Evolutionary conservation across 2,113 vertebrate genomes (phyloP).

Genomic region (Rutilus rutilus): DNA sequence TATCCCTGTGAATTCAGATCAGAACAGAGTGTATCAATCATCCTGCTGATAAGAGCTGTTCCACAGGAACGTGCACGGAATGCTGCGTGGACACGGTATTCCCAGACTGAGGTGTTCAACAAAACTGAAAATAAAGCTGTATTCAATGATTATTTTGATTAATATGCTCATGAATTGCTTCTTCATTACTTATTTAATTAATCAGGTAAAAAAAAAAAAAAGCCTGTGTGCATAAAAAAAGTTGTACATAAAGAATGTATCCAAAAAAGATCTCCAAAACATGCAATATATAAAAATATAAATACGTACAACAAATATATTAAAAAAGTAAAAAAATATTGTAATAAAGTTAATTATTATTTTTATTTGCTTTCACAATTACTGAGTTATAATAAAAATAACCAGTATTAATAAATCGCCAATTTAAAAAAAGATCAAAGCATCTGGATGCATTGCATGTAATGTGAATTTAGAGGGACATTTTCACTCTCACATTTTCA

Average conservation of each 20-base stretch:
- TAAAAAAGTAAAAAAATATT: background rate
- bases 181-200: background rate
- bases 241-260: no score
- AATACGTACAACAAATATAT: background rate
- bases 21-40: conserved; percentile 9
- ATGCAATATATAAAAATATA: no score
- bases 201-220: background rate
- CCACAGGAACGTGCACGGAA: background rate
- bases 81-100: background rate
- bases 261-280: no score
- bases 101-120: background rate
- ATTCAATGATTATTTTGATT: background rate
- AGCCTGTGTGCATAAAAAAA: no score
- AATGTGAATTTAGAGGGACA: no score
- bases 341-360: no score
- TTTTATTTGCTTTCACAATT: no score
- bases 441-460: no score
- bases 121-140: background rate
- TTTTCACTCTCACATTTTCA: no score
- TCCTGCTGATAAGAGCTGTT: background rate
- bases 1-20: conserved; percentile 14
- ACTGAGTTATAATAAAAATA: no score
- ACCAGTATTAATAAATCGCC: background rate
- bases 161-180: background rate
- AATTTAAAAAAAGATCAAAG: background rate